Base-by-base conservation (phyloP, 2,888 invertebrate species). In the Cantharis flavilabris region DNA sequence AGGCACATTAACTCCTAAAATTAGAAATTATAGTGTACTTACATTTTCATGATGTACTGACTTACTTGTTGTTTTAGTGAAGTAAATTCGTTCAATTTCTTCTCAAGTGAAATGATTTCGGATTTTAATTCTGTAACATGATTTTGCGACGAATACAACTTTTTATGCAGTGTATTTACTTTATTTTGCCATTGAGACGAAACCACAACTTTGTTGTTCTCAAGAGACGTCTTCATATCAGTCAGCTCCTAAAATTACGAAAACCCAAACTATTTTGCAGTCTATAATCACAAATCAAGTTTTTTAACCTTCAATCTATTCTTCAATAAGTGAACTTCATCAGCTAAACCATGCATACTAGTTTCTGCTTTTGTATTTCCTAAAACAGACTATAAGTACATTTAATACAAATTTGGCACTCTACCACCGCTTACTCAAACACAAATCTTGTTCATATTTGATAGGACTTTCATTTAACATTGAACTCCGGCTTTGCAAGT, bases 151-250 rank as follows among this genome's bases (percentile, higher is more conserved):
- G 20, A 30, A 3, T 71, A 62, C 1, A 83, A 30, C 65, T 79
- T 81, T 64, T 78, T 80, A 9, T 80, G 79, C 14, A 83, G 78
- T 3, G 71, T 30, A 2, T 73, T 69, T 16, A 82, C 72, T 2
- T 77, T 77, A 18, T 20, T 75, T 77, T 83, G 80, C 81, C 81
- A 83, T 70, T 82, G 80, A 2, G 76, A 28, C 9, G 80, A 63
- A 2, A 79, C 77, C 9, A 71, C 71, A 23, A 72, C 30, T 62
- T 80, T 77, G 49, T 80, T 81, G 62, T 64, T 81, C 76, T 82
- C 79, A 11, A 82, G 23, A 49, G 76, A 73, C 9, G 73, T 20
- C 72, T 83, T 83, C 13, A 82, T 79, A n/a, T 81, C 80, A 9
- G 18, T 13, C 11, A 77, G 33, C 23, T 77, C 65, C 76, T 76